A percentile compares a stretch with the other conserved stretches of the same genome.
These are phyloP conservation scores for Ophiothrix spiculata DNA, from an alignment of 35 echinoderm and acorn worm genomes.

Conservation along the genomic window DNA sequence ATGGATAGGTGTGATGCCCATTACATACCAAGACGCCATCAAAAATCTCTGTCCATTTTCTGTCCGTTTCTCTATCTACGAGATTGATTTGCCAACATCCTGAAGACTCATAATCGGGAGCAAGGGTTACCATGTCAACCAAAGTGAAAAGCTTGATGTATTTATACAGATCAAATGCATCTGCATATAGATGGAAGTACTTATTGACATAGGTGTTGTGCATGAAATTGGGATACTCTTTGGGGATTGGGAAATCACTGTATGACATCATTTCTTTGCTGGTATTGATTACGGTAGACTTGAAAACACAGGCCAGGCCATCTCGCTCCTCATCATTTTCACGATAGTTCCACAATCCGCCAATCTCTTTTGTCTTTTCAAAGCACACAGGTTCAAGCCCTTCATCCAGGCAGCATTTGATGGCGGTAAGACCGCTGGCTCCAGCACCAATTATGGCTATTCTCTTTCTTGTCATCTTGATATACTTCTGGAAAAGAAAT, in stretches of 20 bases:
- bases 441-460: slow-evolving; percentile 83
- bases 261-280: slow-evolving; percentile 85
- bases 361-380: slow-evolving; percentile 68
- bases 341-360: slow-evolving; percentile 75
- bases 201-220: slow-evolving; percentile 71
- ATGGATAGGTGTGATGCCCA: slow-evolving; percentile 66
- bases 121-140: slow-evolving; percentile 38
- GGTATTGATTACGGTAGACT: slow-evolving; percentile 79
- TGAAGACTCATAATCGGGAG: slow-evolving; percentile 53
- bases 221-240: slow-evolving; percentile 88
- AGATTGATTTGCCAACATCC: slow-evolving; percentile 56
- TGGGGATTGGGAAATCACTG: slow-evolving; percentile 82
- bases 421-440: slow-evolving; percentile 67
- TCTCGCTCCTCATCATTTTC: slow-evolving; percentile 40
- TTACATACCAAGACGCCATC: slow-evolving; percentile 73
- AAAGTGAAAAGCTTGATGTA: slow-evolving; percentile 58
- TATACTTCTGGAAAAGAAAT: background rate
- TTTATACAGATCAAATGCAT: slow-evolving; percentile 56
- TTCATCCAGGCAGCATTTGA: slow-evolving; percentile 87
- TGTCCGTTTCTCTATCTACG: slow-evolving; percentile 19
- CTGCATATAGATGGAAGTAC: slow-evolving; percentile 65
- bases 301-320: slow-evolving; percentile 62
- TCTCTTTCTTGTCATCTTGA: slow-evolving; percentile 3
- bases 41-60: slow-evolving; percentile 39
- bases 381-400: slow-evolving; percentile 74